Evolutionary conservation across 23 tunicate genomes (phyloP), one percentile per base, ranked within the genome.

Genomic region (Trididemnum clinides): DNA sequence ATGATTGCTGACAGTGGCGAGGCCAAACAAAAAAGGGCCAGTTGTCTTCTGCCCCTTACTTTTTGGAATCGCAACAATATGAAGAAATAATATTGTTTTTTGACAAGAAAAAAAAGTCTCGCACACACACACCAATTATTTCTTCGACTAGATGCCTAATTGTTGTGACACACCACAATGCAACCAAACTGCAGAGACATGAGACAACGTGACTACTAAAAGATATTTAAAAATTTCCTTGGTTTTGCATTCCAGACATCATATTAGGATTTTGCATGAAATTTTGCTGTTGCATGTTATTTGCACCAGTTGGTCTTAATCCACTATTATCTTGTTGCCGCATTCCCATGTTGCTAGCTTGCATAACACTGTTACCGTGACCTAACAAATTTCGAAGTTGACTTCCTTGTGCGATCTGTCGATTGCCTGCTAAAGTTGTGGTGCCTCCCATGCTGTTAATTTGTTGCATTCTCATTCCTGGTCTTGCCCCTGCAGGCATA

Each of bases 171-270:
- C n/a, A n/a, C n/a, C n/a, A n/a, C n/a, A n/a, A n/a, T n/a, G n/a
- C n/a, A n/a, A n/a, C n/a, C n/a, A n/a, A n/a, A n/a, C n/a, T n/a
- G n/a, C n/a, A n/a, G n/a, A n/a, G n/a, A n/a, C n/a, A n/a, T n/a
- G n/a, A n/a, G n/a, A n/a, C n/a, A n/a, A n/a, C 54, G 15, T 44
- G 54, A 44, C 10, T 7, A 44, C 15, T 44, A 44, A 44, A n/a
- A 44, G 12, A 44, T 4, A 6, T 21, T 75, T 75, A 51, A 20
- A 78, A 78, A 78, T 51, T 51, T 74, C 74, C 4, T 18, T 85
- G 82, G 36, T 85, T 85, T 74, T 57, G 88, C 88, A 85, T 85
- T 34, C 82, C 82, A 1, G 72, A 73, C 88, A 85, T 84, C 28
- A 82, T 29, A 32, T 84, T 84, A 50, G 20, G n/a, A 10, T 73